Conservation (phyloP, 2,797 vertebrate species). For the Meriones psammophilus region DNA sequence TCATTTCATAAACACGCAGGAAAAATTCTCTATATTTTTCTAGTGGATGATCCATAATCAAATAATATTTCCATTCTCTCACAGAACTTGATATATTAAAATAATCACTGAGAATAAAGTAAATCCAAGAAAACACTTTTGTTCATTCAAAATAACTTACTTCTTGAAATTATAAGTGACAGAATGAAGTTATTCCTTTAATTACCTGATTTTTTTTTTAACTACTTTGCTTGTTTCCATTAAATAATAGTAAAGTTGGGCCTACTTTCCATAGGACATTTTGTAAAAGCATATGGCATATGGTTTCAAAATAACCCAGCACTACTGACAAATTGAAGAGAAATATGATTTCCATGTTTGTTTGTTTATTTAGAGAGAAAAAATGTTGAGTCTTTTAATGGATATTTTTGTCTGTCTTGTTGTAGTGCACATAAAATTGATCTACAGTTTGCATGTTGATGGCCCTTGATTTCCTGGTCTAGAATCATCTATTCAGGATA, state of each 20-base stretch:
- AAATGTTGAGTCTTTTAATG: neutral
- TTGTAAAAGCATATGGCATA: neutral
- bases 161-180: neutral
- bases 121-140: neutral
- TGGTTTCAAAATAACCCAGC: neutral
- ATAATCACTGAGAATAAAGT: neutral
- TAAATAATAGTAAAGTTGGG: neutral
- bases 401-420: neutral
- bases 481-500: neutral
- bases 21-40: neutral
- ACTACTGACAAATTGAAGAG: neutral
- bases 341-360: neutral
- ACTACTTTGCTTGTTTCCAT: neutral
- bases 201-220: neutral
- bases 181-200: neutral
- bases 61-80: neutral
- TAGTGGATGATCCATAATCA: neutral
- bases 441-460: neutral
- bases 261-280: neutral
- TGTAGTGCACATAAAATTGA: constrained; percentile 10
- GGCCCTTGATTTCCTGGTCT: neutral
- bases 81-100: neutral
- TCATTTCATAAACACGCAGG: neutral
- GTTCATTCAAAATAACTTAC: neutral
- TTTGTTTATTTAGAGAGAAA: neutral